Evolutionary conservation across 2,113 vertebrate genomes (phyloP), one percentile per base, ranked within the genome.

Genomic region (Okapia johnstoni): DNA sequence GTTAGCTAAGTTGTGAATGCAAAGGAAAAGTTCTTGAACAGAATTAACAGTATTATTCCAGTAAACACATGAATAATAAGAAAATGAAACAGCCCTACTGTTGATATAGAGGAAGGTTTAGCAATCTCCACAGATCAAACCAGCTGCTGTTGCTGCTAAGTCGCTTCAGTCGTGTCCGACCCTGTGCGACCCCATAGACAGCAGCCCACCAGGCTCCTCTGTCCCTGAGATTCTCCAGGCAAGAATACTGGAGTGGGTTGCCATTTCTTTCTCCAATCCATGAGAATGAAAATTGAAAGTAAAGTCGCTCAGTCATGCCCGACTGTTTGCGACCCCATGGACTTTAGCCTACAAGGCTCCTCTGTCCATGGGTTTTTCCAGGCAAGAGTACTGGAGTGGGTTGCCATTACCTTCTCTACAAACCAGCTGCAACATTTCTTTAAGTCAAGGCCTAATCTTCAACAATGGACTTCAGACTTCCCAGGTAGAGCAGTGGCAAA

Each of bases 131-230:
- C 8, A 54, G 79, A 83, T 36, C 33, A 54, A 81, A 81, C 6
- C 50, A 83, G 50, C 19, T 36, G 66, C 66, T 40, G n/a, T n/a
- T 40, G 9, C 66, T 70, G n/a, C 66, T 70, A 70, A 40, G n/a
- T 40, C 0, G 0, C 19, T 13, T 70, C n/a, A 40, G n/a, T 23
- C 1, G 0, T 70, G 66, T 70, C 66, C 0, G 0, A 70, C n/a
- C 66, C 5, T 70, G n/a, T 23, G n/a, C 1, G 0, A 40, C 10
- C 19, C 19, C 19, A 70, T 70, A 70, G 66, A 70, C n/a, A 70
- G 66, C n/a, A 36, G n/a, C 66, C 66, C 19, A 70, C 19, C n/a
- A 23, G 66, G n/a, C 19, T 70, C 10, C 19, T 40, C n/a, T 70
- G n/a, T 70, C 19, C 19, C 17, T 40, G 19, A n/a, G 19, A 40